These are phyloP conservation scores for Nycteola revayana DNA, from an alignment of 2,888 invertebrate species.

Conservation along the genomic window DNA sequence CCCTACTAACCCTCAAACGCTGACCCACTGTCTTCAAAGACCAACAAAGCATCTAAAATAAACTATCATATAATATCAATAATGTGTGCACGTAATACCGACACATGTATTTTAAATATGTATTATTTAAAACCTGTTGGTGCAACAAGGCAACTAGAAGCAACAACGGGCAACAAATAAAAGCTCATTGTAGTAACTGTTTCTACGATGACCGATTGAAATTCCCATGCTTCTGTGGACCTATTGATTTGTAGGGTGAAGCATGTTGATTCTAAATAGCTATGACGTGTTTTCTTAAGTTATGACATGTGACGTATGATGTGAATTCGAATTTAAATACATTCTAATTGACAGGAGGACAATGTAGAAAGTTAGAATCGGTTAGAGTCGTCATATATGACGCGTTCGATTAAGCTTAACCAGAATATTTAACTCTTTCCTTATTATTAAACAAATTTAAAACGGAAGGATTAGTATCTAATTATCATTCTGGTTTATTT, in stretches of 20 bases:
- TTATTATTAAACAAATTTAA: too few relatives aligned
- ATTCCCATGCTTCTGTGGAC: conserved; percentile 69
- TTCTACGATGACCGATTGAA: conserved; percentile 56
- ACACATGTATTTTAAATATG: conserved; percentile 81
- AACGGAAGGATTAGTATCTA: too few relatives aligned
- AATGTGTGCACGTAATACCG: conserved; percentile 70
- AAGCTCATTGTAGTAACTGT: conserved; percentile 27
- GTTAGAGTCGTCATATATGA: too few relatives aligned
- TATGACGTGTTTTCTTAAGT: conserved; percentile 68
- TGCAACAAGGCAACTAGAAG: conserved; percentile 21
- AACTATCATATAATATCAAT: conserved; percentile 82
- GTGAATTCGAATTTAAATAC: conserved; percentile 55
- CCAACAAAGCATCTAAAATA: conserved; percentile 54
- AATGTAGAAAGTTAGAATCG: background rate
- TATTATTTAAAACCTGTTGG: conserved; percentile 78
- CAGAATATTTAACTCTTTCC: too few relatives aligned
- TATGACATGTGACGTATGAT: conserved; percentile 68
- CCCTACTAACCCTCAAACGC: conserved; percentile 39
- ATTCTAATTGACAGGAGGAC: conserved; percentile 39
- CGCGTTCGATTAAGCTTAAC: too few relatives aligned
- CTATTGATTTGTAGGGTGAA: conserved; percentile 65
- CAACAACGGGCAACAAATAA: conserved; percentile 29
- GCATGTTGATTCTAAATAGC: conserved; percentile 59
- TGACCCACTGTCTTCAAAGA: conserved; percentile 44
- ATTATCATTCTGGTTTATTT: too few relatives aligned